Evolutionary conservation across 2,113 vertebrate species (phyloP), one percentile per base, ranked within the genome.

Genomic region (Sphyrna mokarran): DNA sequence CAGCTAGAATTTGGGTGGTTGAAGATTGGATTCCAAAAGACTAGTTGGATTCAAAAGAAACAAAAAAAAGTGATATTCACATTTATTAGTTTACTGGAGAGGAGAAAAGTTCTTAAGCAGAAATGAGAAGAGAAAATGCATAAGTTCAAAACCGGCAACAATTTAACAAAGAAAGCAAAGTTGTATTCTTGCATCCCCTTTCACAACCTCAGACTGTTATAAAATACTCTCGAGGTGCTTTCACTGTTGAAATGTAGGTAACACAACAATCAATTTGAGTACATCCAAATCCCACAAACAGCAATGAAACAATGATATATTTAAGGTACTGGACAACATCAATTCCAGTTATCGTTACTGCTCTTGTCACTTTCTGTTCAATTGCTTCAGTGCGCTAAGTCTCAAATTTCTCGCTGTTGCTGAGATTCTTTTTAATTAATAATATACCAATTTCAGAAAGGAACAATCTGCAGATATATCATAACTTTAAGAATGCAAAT

Each of bases 1-100:
- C 61, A 66, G 29, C 89, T 66, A 37, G 89, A 93, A 93, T 63
- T 66, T 93, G 89, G 58, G 61, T 93, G 89, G 89, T 66, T 93
- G 33, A 93, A 66, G 6, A 63, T 18, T 22, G 33, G 89, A 66
- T 68, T 91, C 87, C 58, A 91, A 63, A 33, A 61, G 18, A 16
- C 48, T 91, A 14, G 14, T 33, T 93, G 89, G 61, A 93, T 20
- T 93, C 89, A 93, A 37, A 93, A 93, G 61, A 93, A 66, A 93
- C 7, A 3, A n/a, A 93, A 93, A 37, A 66, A 66, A 37, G 61
- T 22, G 89, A 33, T 93, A 66, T 37, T 68, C 61, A 93, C 16
- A 66, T 37, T 37, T 66, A 66, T 37, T 68, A 37, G 16, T 66
- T 66, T 33, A 66, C 66, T 68, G 63, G 89, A 93, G 9, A 68